Base-by-base conservation (phyloP, 2,888 invertebrate species). In the Rhodophaea formosa region DNA sequence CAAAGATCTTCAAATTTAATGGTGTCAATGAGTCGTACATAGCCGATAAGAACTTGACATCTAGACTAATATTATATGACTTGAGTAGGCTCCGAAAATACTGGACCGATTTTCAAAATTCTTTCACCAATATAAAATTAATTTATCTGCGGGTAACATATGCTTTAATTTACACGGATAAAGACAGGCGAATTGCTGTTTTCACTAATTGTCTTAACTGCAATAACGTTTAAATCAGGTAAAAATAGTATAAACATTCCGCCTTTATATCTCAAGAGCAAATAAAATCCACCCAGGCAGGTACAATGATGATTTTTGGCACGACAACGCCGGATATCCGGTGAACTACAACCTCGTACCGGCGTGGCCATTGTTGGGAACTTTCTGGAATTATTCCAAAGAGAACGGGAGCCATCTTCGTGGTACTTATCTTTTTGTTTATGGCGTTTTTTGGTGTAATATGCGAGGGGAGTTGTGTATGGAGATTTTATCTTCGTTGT, bases 381-480 rank as follows among this genome's bases (percentile, higher is more conserved):
- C n/a, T 43, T 39, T 32, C 56, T 63, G 62, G 61, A 63, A 58
- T 58, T 17, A 56, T 56, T 61, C 62, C 62, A 63, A 63, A 61
- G 62, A 59, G 60, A 54, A 56, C 53, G 52, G 49, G 35, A 56
- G 39, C 56, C 45, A 3, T 29, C 49, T 42, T 15, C 29, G 56
- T 29, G 56, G 46, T 57, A 35, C 58, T 62, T 60, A 60, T 56
- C 56, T 56, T 49, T 56, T 46, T 16, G 58, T 63, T 59, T 63
- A 63, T 59, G 62, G 52, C 53, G 39, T 56, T 52, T 2, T n/a
- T 49, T 29, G 10, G 39, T 39, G 23, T 29, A 8, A 46, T 46
- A 46, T 46, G 45, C 23, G 14, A 44, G 15, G 15, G 14, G 12
- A 29, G 14, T 30, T 49, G 8, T 30, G 2, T 15, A 49, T 30